Evolutionary conservation across 1,140 invertebrate species (phyloP), one percentile per base, ranked within the genome.

Genomic region (Drosophila triauraria): DNA sequence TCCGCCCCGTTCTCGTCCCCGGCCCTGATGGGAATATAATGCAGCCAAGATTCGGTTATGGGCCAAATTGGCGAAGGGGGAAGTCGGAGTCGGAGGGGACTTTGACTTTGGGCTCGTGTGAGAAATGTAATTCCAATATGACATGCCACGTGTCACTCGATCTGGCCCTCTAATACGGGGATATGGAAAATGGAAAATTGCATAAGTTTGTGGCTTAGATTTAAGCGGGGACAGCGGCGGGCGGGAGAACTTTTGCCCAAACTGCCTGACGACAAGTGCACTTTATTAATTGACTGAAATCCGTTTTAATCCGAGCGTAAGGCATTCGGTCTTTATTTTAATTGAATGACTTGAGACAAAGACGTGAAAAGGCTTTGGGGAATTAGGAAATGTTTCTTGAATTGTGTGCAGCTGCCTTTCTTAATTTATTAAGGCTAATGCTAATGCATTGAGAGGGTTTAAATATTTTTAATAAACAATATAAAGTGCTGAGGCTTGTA

Each of bases 51-150:
- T 74, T 72, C 32, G 54, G 67, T 63, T 30, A 30, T 50, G 58
- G 38, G 20, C 9, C 6, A 54, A 56, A 56, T 56, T 35, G 20
- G 20, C 10, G 17, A 42, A 10, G 6, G 10, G 61, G 3, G 0
- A 15, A 32, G 13, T 54, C 17, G 20, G 9, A 15, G 17, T 30
- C 10, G 42, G 38, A 20, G 64, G 69, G 65, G 44, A 57, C 46
- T 71, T 72, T 72, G 67, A 71, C 67, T 71, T 59, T 71, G 67
- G 67, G 32, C 72, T 74, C 68, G 70, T 74, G 70, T 74, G 70
- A 72, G 70, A 72, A 71, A 74, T 72, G 67, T 74, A 74, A 74
- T 74, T 74, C 40, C 70, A 72, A 74, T 74, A 72, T 74, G 70
- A 74, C 70, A 74, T 74, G 70, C 68, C 70, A 74, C 68, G 70